Evolutionary conservation across 2,797 vertebrate species (phyloP), one percentile per base, ranked within the genome.

Genomic region (Tiaroga cobitis): DNA sequence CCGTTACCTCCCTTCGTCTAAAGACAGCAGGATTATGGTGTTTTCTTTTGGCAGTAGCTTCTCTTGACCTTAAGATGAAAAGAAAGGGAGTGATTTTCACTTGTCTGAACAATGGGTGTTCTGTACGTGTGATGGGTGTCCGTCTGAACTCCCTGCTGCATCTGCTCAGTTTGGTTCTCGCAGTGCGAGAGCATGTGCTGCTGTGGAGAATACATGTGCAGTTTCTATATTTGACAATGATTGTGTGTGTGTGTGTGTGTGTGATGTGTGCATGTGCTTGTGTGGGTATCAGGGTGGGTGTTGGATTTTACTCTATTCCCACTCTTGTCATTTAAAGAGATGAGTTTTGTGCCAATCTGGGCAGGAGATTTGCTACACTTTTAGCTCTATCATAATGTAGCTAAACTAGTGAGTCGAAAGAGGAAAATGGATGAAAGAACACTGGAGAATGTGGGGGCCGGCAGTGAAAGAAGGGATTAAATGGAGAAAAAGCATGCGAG

Each of bases 301-400:
- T 79, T 81, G 59, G 72, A 83, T 77, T 76, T 32, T 16, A 24
- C 80, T 59, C 24, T 49, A 32, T 72, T 83, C 69, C 63, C 54
- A 46, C 63, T 85, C 69, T 73, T 84, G 19, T 65, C 32, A 49
- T 34, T 72, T 84, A 67, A 80, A 81, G 73, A 87, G 68, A 56
- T 86, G 86, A 15, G 46, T 73, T 86, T 77, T 75, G 37, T 86
- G 80, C 59, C 80, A 86, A 84, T 86, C 75, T 86, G 69, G 76
- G 77, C 75, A 49, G 69, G 76, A 87, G 80, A 86, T 86, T 87
- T 63, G 59, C 80, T 70, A 37, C 84, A 83, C 83, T 87, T 88
- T 85, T 89, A 87, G 72, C 85, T 80, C 70, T 65, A 84, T 82
- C 80, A 83, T 85, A 88, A 74, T 85, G 65, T 84, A n/a, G n/a